Evolutionary conservation across 2,113 vertebrate genomes (phyloP).

Genomic region (Corythornis vintsioides): DNA sequence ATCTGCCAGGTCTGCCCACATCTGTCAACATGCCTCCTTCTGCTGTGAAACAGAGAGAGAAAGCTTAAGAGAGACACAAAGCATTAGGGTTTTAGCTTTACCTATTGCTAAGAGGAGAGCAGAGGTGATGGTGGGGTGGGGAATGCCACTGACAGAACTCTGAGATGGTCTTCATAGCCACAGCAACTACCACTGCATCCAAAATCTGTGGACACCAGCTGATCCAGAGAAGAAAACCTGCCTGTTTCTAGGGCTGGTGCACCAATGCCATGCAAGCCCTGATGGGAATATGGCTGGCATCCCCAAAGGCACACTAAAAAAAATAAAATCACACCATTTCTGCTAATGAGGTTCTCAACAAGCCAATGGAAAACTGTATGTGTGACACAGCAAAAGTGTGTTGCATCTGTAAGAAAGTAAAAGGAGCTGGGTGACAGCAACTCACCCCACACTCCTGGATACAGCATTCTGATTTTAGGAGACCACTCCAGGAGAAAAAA

Average conservation of each 20-base stretch:
- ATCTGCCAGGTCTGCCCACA: neutral
- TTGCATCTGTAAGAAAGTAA: accelerated
- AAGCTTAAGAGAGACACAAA: neutral
- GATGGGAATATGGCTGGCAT: neutral
- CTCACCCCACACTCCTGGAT: neutral
- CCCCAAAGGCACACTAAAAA: neutral
- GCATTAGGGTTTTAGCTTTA: neutral
- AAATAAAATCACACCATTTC: neutral
- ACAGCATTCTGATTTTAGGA: neutral
- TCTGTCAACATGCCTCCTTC: neutral
- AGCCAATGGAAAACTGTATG: too few relatives aligned
- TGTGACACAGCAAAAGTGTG: accelerated
- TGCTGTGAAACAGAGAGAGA: neutral
- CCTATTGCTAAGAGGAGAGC: neutral
- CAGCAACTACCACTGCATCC: neutral
- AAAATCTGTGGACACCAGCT: neutral
- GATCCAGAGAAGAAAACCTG: neutral
- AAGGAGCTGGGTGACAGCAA: neutral
- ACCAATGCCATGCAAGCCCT: neutral
- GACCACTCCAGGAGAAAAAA: neutral
- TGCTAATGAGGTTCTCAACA: neutral
- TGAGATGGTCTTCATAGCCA: neutral
- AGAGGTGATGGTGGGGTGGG: neutral
- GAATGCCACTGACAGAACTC: neutral
- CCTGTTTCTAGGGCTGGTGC: neutral